phyloP scores from a whole-genome alignment of 2,797 vertebrate genomes.

The Crenuchus spilurus region DNA sequence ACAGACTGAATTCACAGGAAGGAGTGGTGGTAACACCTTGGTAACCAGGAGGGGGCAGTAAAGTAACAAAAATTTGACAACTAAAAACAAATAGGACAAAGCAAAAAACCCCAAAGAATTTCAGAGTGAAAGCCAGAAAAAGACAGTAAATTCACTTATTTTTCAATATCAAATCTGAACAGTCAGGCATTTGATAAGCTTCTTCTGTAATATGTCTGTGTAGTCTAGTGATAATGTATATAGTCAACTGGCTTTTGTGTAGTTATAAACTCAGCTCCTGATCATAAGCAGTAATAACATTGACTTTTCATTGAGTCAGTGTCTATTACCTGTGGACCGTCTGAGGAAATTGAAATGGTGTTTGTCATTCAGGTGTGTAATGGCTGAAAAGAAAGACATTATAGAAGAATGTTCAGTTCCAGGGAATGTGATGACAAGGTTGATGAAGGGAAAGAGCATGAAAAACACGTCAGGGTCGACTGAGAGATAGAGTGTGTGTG shows the following conservation, averaged over 20 bases:
- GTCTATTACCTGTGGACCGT: not conserved
- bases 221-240: too few relatives aligned
- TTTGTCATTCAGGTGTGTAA: not conserved
- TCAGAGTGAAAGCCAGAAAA: not conserved
- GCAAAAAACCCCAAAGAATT: not conserved
- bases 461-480: not conserved
- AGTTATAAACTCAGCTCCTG: not conserved
- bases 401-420: constrained; percentile 1
- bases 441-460: constrained; percentile 9
- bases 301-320: not conserved
- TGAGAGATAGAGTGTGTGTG: not conserved
- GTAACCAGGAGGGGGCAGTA: constrained; percentile 24
- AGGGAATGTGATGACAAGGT: not conserved
- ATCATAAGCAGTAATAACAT: not conserved
- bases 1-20: not conserved
- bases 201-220: not conserved
- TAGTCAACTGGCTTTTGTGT: too few relatives aligned
- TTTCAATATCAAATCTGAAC: not conserved
- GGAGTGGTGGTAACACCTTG: not conserved
- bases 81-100: not conserved
- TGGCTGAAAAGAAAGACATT: not conserved
- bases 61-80: constrained; percentile 7
- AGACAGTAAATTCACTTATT: not conserved
- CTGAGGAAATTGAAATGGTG: not conserved
- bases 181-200: not conserved